Evolutionary conservation across 2,113 vertebrate species (phyloP), one percentile per base, ranked within the genome.

Genomic region (Thymallus thymallus): DNA sequence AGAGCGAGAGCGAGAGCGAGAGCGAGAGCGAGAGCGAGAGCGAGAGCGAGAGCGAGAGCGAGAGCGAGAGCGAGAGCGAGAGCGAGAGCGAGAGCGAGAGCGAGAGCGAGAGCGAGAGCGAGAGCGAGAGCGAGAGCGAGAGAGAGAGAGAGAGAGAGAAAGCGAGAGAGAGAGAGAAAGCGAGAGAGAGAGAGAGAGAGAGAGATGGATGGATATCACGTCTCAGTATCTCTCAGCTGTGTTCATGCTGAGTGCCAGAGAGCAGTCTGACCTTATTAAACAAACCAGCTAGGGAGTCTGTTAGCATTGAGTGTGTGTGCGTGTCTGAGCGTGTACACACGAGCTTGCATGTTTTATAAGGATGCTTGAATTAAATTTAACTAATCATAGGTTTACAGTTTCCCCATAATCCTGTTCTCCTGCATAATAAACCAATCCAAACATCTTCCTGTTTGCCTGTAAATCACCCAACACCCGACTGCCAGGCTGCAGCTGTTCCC

Each of bases 391-490:
- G 20, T 66, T 32, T 35, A n/a, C 20, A 60, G 56, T 22, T 22
- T 60, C 20, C 56, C 56, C 30, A 30, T 35, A 66, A 66, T 30
- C 16, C 14, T 18, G 1, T 2, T 65, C 63, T 65, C 63, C 63
- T 65, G 14, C 16, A 66, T 26, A 30, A 60, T 60, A 60, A 66
- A 66, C 64, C 14, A 18, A 66, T 30, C 26, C 30, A 66, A 26
- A 66, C 64, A 16, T 41, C 16, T 29, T 66, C 30, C 64, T 29
- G 26, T 80, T 84, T 81, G 75, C 14, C 2, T 68, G 29, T 73
- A 85, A 71, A 85, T 71, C 73, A 82, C 73, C 58, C 66, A 83
- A 83, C 64, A 85, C 83, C 81, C 84, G 71, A 75, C 73, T 75
- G 73, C 13, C 41, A 55, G 62, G 45, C 32, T 62, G 61, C 71